Evolutionary conservation across 1,140 invertebrate species (phyloP).

Genomic region (Colletes latitarsis): DNA sequence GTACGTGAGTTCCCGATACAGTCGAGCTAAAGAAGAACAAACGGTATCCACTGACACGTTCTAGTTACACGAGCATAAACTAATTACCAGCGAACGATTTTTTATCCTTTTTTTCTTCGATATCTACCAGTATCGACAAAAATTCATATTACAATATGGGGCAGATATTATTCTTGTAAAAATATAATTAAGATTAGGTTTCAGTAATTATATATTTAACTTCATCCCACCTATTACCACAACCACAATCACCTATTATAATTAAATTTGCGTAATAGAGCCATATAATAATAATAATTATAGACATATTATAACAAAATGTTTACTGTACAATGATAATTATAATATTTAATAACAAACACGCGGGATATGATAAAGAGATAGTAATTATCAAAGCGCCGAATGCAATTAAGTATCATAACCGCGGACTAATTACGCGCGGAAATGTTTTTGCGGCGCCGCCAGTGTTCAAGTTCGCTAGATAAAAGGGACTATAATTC

Average conservation of each 20-base stretch:
- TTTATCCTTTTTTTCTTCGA: neutral
- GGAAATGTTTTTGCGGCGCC: neutral
- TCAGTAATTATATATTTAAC: no score
- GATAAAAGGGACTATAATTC: slow-evolving; percentile 14
- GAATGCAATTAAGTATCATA: slow-evolving; percentile 19
- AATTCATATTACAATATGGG: no score
- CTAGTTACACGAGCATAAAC: slow-evolving; percentile 32
- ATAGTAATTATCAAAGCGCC: slow-evolving; percentile 5
- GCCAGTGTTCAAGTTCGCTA: neutral
- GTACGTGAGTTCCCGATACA: slow-evolving; percentile 45
- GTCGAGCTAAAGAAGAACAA: slow-evolving; percentile 30
- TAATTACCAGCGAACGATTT: slow-evolving; percentile 36
- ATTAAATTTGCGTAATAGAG: no score
- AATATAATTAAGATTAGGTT: neutral
- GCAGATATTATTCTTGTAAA: neutral
- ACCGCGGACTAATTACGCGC: slow-evolving; percentile 12
- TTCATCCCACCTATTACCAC: no score
- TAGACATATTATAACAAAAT: no score
- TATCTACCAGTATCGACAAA: neutral
- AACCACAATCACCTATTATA: no score
- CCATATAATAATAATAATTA: no score
- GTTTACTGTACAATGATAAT: neutral
- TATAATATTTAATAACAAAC: neutral
- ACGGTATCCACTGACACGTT: slow-evolving; percentile 50
- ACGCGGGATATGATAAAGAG: neutral